Evolutionary conservation across 2,888 invertebrate species (phyloP).

Genomic region (Lycocerus yunnanus): DNA sequence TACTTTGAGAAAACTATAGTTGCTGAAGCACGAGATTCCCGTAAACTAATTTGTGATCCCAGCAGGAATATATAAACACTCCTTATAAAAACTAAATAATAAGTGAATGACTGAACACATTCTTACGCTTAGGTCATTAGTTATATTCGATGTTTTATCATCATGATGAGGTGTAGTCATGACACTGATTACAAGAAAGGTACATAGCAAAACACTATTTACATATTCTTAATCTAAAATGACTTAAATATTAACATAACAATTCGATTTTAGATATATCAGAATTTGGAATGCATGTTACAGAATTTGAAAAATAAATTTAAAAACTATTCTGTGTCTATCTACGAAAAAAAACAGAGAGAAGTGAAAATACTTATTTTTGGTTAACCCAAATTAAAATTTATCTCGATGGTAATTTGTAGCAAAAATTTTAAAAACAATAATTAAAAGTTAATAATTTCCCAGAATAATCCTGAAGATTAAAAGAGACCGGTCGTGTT

Average conservation of each 20-base stretch:
- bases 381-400: too few relatives aligned
- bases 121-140: conserved; percentile 56
- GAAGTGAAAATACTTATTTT: too few relatives aligned
- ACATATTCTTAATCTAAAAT: conserved; percentile 20
- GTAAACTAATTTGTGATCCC: conserved; percentile 67
- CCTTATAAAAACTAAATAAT: conserved; percentile 60
- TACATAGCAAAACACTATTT: conserved; percentile 30
- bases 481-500: too few relatives aligned
- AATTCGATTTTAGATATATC: background rate
- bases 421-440: too few relatives aligned
- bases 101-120: conserved; percentile 66
- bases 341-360: too few relatives aligned
- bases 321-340: too few relatives aligned
- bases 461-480: too few relatives aligned
- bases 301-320: background rate
- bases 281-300: background rate
- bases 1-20: conserved; percentile 22
- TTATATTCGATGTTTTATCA: conserved; percentile 56
- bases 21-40: conserved; percentile 28
- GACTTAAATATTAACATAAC: conserved; percentile 8
- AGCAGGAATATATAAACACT: conserved; percentile 66
- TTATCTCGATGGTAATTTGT: too few relatives aligned
- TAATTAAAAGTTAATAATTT: too few relatives aligned
- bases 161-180: conserved; percentile 54
- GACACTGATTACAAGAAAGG: conserved; percentile 50